Conservation (phyloP, 2,888 invertebrate genomes). For the Suillia variegata region DNA sequence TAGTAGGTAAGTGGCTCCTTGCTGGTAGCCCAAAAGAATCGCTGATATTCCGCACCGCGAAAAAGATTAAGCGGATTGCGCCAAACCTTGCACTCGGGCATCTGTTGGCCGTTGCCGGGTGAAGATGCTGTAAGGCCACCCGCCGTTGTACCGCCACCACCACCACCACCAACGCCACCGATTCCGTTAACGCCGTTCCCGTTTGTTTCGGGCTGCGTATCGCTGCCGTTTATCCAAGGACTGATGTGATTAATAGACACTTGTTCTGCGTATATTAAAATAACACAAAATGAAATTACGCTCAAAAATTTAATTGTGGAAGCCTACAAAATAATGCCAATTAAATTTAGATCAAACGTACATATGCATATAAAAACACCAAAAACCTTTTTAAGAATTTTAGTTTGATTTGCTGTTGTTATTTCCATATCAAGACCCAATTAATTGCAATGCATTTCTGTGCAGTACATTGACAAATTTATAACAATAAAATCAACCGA, state of each 20-base stretch:
- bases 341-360: too few relatives aligned
- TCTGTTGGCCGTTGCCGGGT: constrained; percentile 53
- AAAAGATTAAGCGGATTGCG: constrained; percentile 94
- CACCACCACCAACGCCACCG: constrained; percentile 20
- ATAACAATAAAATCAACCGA: too few relatives aligned
- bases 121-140: constrained; percentile 14
- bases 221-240: constrained; percentile 83
- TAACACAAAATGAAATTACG: constrained; percentile 3
- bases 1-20: constrained; percentile 97
- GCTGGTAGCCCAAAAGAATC: constrained; percentile 89
- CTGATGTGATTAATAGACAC: constrained; percentile 92
- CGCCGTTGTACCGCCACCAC: constrained; percentile 23
- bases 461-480: too few relatives aligned
- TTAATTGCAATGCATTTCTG: too few relatives aligned
- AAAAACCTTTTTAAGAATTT: neutral
- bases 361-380: neutral
- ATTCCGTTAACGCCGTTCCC: constrained; percentile 31
- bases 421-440: too few relatives aligned
- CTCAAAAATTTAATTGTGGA: neutral
- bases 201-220: constrained; percentile 62
- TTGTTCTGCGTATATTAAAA: constrained; percentile 71
- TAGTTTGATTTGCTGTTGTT: too few relatives aligned
- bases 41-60: constrained; percentile 94
- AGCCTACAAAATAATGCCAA: too few relatives aligned
- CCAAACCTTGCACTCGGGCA: constrained; percentile 91